A percentile compares a stretch with the other conserved stretches of the same genome.
Conservation (phyloP, 1,140 invertebrate genomes). For the Bradysia coprophila region DNA sequence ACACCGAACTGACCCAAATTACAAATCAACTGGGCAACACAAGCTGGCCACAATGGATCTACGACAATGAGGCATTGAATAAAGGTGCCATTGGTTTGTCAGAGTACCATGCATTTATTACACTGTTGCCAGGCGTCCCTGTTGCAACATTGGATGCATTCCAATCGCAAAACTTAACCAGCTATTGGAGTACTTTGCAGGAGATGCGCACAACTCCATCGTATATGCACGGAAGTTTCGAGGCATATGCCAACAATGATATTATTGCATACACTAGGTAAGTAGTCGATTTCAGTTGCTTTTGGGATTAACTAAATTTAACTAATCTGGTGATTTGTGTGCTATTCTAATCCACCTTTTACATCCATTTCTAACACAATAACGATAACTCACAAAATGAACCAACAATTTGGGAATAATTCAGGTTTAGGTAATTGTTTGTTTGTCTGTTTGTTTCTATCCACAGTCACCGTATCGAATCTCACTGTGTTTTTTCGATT, state of each 20-base stretch:
- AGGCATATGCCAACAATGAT: slow-evolving; percentile 27
- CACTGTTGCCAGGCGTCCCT: slow-evolving; percentile 54
- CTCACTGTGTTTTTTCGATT: no score
- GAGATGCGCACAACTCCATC: slow-evolving; percentile 25
- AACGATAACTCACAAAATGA: no score
- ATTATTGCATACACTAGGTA: slow-evolving; percentile 44
- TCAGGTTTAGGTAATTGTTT: no score
- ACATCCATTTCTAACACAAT: no score
- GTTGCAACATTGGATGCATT: slow-evolving; percentile 37
- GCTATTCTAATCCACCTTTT: neutral
- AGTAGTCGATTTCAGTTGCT: neutral
- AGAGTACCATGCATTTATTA: slow-evolving; percentile 38
- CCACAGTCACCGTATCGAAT: no score
- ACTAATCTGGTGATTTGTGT: neutral
- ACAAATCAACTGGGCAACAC: slow-evolving; percentile 7
- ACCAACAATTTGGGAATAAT: no score
- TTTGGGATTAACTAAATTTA: neutral
- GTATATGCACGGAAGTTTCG: slow-evolving; percentile 34
- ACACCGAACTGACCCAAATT: slow-evolving; percentile 9
- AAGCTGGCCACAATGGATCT: slow-evolving; percentile 21
- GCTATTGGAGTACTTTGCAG: slow-evolving; percentile 19
- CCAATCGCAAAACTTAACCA: slow-evolving; percentile 12
- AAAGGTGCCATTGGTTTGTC: slow-evolving; percentile 11
- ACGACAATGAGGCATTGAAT: slow-evolving; percentile 8
- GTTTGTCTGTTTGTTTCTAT: no score